Base-by-base conservation (phyloP, 2,888 invertebrate species). In the Nasonia oneida region DNA sequence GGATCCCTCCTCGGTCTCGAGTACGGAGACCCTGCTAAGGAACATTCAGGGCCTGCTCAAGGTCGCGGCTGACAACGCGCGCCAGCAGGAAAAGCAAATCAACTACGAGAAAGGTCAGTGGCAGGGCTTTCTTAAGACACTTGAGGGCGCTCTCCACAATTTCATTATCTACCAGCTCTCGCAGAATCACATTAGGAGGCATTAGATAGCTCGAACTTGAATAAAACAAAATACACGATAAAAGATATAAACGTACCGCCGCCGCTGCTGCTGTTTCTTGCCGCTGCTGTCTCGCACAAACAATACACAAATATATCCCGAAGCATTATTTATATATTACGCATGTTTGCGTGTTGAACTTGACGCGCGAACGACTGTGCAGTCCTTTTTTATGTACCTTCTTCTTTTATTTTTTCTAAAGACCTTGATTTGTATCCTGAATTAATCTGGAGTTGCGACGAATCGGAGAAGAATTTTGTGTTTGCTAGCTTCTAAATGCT, bases 21-120 rank as follows among this genome's bases (percentile, higher is more conserved):
- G 98, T 91, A 98, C 98, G 86, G 98, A 99, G 94, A 98, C 98
- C 87, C 95, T 99, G 89, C 96, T 99, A 89, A 95, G 98, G 92
- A 99, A 99, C 94, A 99, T 99, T 92, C 98, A 99, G 94, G 98
- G 98, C 81, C 95, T 99, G 88, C 96, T 99, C 88, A 98, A 99
- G 94, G 98, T 99, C 87, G 99, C 99, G n/a, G 98, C 98, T 2
- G 98, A 99, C 94, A 98, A 98, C 94, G 98, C 98, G 83, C 96
- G 98, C 90, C 98, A 98, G 92, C 98, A 98, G 94, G 99, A 99
- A 94, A 95, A 98, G 90, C 98, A 99, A 94, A 97, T 98, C 94
- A 98, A 97, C 95, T 97, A 98, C 94, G 99, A 99, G 94, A 98
- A 98, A 97, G 98, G 99, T 99, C 95, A 94, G 94, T 93, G 93